Conservation (phyloP, 2,113 vertebrate species). For the Chionodraco myersi region DNA sequence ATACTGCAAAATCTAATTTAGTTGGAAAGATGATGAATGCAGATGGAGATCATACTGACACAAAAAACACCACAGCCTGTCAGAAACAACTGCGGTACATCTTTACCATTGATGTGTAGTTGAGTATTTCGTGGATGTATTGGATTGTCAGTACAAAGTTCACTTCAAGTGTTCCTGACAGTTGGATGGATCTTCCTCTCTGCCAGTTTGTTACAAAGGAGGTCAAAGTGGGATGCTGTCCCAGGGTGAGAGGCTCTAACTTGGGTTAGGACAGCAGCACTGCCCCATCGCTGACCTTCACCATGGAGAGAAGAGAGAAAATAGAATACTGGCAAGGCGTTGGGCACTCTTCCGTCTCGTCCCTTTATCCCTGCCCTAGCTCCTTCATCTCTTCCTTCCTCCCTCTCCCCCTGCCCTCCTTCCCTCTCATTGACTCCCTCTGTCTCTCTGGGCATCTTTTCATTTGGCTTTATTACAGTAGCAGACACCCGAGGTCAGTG, state of each 20-base stretch:
- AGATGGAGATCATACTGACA: not conserved
- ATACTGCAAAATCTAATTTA: not conserved
- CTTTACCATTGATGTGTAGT: not conserved
- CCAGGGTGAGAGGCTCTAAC: slow-evolving; percentile 43
- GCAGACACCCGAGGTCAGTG: slow-evolving; percentile 33
- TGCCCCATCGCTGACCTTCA: slow-evolving; percentile 42
- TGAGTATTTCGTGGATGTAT: not conserved
- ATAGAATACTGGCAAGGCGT: slow-evolving; percentile 13
- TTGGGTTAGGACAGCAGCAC: slow-evolving; percentile 16
- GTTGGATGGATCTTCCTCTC: slow-evolving; percentile 15
- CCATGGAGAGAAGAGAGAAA: not conserved
- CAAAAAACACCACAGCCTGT: not conserved
- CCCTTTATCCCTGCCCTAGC: not conserved
- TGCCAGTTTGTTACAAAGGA: slow-evolving; percentile 8
- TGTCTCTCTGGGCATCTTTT: slow-evolving; percentile 31
- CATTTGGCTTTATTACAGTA: slow-evolving; percentile 35
- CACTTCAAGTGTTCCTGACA: slow-evolving; percentile 15
- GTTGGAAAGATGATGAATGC: too few relatives aligned
- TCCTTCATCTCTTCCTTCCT: not conserved
- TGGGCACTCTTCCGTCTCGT: not conserved
- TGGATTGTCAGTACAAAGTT: slow-evolving; percentile 21
- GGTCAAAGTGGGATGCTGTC: slow-evolving; percentile 28
- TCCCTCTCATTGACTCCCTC: not conserved
- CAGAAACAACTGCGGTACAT: not conserved
- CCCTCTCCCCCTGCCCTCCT: not conserved